Percentiles rank a stretch among this genome's conserved stretches.
phyloP scores from a whole-genome alignment of 2,888 invertebrate species.

The Beris morrisii region DNA sequence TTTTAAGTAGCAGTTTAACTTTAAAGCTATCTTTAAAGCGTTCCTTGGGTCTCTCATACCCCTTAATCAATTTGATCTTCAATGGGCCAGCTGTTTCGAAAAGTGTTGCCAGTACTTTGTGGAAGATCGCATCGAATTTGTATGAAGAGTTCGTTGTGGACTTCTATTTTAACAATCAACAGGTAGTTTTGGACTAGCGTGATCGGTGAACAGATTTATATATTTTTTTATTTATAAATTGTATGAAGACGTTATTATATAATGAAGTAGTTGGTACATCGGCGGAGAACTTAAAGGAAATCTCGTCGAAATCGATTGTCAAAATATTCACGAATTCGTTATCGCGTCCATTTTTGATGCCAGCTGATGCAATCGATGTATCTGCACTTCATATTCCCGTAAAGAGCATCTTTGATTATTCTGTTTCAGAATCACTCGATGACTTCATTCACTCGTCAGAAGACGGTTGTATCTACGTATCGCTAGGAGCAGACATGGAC shows the following conservation, averaged over 20 bases:
- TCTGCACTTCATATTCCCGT: slow-evolving; percentile 33
- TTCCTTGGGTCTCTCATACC: slow-evolving; percentile 22
- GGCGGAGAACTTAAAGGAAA: not conserved
- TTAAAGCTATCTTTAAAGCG: slow-evolving; percentile 18
- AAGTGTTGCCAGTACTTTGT: not conserved
- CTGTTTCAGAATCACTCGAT: slow-evolving; percentile 29
- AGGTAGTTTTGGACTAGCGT: slow-evolving; percentile 15
- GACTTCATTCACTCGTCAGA: slow-evolving; percentile 34
- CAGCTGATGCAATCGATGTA: slow-evolving; percentile 17
- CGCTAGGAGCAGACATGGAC: slow-evolving; percentile 32
- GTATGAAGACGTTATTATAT: slow-evolving; percentile 11
- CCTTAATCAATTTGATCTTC: slow-evolving; percentile 23
- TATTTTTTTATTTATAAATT: no score
- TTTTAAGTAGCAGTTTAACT: slow-evolving; percentile 16
- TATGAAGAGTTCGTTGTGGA: slow-evolving; percentile 30
- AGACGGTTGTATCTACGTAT: slow-evolving; percentile 35
- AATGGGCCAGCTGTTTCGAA: not conserved
- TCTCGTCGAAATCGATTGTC: slow-evolving; percentile 11
- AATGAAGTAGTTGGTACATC: slow-evolving; percentile 8
- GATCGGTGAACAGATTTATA: no score
- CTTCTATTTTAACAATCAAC: slow-evolving; percentile 32
- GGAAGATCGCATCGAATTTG: slow-evolving; percentile 11
- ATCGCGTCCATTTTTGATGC: slow-evolving; percentile 11
- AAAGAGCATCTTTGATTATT: slow-evolving; percentile 24
- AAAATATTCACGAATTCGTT: slow-evolving; percentile 34